Base-by-base conservation (phyloP, 2,113 vertebrate genomes). In the Promerops cafer region DNA sequence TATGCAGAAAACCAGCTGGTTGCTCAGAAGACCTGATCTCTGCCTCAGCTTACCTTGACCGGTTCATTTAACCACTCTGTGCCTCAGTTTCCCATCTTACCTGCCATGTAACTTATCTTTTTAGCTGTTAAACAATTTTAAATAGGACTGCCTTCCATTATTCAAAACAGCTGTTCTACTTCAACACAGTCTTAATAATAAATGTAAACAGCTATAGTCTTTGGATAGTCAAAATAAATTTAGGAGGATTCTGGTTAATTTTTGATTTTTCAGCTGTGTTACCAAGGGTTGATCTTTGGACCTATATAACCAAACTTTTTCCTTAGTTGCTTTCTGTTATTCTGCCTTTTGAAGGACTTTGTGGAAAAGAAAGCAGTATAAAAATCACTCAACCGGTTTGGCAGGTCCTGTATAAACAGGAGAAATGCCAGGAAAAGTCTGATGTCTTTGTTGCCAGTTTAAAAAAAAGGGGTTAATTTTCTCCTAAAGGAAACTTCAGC, bases 351-450 rank as follows among this genome's bases (percentile, higher is more conserved):
- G 72, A 92, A 97, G 94, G 96, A 94, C 77, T 96, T 87, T 96
- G 86, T 90, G 95, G 96, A 94, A 95, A 96, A 84, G 90, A 96
- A 94, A 83, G 93, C 84, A 95, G 83, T 50, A 65, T 86, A 79
- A 91, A 97, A 93, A 93, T 87, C 87, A 94, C 84, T 75, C 57
- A 97, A 98, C 98, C 91, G 90, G 98, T 97, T 96, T 74, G 78
- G 85, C 96, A 83, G 81, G 96, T 97, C 86, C 92, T 97, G 92
- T 92, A 86, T 94, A 97, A 98, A 97, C 90, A 93, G 81, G 91
- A 88, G 74, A 96, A 97, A 93, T 87, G 93, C 96, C 95, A 96
- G 20, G 81, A 91, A 92, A 95, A 80, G 83, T 94, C 77, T 59
- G 39, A 47, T 50, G 83, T 87, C 70, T 85, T 72, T 86, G 72